These are phyloP conservation scores for Ianthella basta DNA, from an alignment of 37 sponge, comb jelly and placozoan genomes.

Conservation along the genomic window DNA sequence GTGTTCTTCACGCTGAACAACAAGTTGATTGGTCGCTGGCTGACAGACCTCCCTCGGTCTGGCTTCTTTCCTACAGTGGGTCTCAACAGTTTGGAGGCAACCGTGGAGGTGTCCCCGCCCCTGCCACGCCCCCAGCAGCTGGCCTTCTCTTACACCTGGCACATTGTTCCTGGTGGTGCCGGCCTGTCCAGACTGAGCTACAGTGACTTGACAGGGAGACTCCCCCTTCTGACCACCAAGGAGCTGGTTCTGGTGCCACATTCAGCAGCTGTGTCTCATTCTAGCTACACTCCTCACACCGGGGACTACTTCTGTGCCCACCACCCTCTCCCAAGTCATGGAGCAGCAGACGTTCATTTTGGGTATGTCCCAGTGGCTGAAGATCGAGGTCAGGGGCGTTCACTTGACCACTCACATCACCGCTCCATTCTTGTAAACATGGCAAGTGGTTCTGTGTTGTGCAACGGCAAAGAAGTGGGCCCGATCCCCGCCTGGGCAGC, in stretches of 20 bases:
- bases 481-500: neutral
- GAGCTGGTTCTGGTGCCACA: neutral
- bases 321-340: neutral
- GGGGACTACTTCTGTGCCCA: constrained; percentile 1
- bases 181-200: neutral
- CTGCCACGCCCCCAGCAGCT: constrained; percentile 18
- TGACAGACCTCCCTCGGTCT: constrained; percentile 48
- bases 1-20: constrained; percentile 75
- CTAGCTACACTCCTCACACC: neutral
- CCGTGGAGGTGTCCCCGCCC: constrained; percentile 30
- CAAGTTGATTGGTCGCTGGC: constrained; percentile 34
- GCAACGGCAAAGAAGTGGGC: neutral
- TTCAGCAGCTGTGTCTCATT: neutral
- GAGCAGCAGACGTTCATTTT: neutral
- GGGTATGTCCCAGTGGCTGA: neutral
- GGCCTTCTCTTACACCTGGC: constrained; percentile 1
- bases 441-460: neutral
- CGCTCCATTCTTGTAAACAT: constrained; percentile 24
- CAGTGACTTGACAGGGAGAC: neutral
- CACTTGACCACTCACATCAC: neutral
- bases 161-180: neutral
- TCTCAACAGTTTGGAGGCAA: constrained; percentile 35
- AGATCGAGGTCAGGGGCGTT: neutral
- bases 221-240: neutral
- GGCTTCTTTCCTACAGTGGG: constrained; percentile 81